These are phyloP conservation scores for Leguminivora glycinivorella DNA, from an alignment of 1,140 invertebrate genomes.

Conservation along the genomic window DNA sequence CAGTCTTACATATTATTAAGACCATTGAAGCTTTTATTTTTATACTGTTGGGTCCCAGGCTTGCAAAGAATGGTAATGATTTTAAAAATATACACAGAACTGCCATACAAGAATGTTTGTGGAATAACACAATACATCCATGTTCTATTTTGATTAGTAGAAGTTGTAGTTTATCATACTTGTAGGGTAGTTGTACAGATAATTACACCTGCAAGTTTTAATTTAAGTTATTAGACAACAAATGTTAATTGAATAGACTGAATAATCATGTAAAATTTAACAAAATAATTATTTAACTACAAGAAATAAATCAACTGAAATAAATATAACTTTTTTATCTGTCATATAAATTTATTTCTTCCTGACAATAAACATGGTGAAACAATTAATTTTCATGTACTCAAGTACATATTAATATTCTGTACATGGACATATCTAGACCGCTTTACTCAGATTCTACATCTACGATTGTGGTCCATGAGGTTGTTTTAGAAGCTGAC, in stretches of 20 bases:
- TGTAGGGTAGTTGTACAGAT: not conserved
- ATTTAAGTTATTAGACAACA: constrained; percentile 21
- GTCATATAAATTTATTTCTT: not conserved
- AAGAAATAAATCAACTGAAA: constrained; percentile 10
- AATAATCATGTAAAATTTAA: constrained; percentile 26
- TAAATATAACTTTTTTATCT: constrained; percentile 20
- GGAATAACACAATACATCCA: no score
- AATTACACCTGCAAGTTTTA: not conserved
- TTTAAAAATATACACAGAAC: no score
- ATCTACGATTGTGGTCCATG: constrained; percentile 1
- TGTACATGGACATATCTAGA: no score
- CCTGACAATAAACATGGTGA: not conserved
- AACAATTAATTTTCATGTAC: not conserved
- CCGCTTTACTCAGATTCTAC: not conserved
- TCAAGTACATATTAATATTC: not conserved
- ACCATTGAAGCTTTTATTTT: not conserved
- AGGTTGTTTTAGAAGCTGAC: not conserved
- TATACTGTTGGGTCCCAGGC: not conserved
- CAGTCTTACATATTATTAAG: no score
- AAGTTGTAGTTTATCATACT: not conserved
- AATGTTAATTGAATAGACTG: constrained; percentile 24
- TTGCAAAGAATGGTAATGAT: not conserved
- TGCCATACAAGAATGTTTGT: no score
- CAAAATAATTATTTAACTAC: not conserved
- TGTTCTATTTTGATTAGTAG: no score